Base-by-base conservation (phyloP, 2,113 vertebrate species). In the Theristicus caerulescens region DNA sequence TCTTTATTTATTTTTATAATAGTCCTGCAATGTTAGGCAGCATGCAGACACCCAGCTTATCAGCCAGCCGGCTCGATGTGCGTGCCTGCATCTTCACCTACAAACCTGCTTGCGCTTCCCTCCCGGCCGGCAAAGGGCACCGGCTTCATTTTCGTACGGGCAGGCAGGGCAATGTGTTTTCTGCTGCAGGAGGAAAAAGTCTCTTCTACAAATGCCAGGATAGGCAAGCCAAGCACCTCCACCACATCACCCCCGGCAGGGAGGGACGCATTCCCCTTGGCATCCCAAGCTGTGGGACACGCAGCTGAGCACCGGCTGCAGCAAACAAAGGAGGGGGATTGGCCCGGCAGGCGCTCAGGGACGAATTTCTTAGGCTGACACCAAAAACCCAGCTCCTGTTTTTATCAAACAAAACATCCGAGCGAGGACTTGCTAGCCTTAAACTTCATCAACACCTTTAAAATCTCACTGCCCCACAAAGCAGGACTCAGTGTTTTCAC, bases 241-340 rank as follows among this genome's bases (percentile, higher is more conserved):
- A 44, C 86, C 77, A 90, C 74, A 65, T 84, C 94, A 96, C 54
- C 65, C 85, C 90, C 7, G 1, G 80, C n/a, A 8, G 57, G 74
- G 80, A 96, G 77, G 91, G 64, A 87, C 4, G 1, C 14, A 22
- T 81, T 69, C 78, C 84, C 88, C 66, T 74, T 15, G 83, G 96
- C 83, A 94, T 96, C 90, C 95, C 93, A 93, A 96, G 91, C 94
- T 90, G 92, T 90, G 96, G 96, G 98, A 97, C 72, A 20, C 32
- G 58, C 4, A 11, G 88, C 62, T 29, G 13, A 94, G 86, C 58
- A 70, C 81, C 57, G 16, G 61, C 97, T 96, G 92, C 77, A 9
- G 89, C 87, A 96, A 95, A 97, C 96, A 96, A 97, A 94, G 58
- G 78, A 97, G 18, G 29, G 21, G 73, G 78, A 94, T 58, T 26